Percentiles rank a stretch among this genome's conserved stretches.
These are phyloP conservation scores for Mantis religiosa DNA, from an alignment of 2,888 invertebrate species.

Conservation along the genomic window DNA sequence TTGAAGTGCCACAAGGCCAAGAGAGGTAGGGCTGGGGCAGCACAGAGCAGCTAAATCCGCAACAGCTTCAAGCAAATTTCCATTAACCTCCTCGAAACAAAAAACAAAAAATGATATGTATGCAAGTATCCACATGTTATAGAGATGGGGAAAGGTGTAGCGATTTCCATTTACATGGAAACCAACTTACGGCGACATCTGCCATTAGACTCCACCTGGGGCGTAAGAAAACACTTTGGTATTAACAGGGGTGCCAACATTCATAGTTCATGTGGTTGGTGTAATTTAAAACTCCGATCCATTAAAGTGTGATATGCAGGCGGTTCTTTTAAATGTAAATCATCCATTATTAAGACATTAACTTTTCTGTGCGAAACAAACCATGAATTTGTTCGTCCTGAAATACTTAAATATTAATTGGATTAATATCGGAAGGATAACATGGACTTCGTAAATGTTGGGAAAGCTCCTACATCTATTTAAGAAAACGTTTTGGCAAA, in stretches of 20 bases:
- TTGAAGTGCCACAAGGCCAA: background rate
- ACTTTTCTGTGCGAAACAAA: too few species aligned
- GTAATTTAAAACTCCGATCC: too few species aligned
- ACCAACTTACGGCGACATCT: conserved; percentile 19
- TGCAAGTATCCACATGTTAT: background rate
- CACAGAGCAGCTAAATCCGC: background rate
- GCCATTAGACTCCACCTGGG: background rate
- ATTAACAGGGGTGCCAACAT: background rate
- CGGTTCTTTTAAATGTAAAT: too few species aligned
- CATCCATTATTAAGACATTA: too few species aligned
- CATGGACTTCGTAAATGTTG: too few species aligned
- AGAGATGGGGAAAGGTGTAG: background rate
- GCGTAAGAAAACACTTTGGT: background rate
- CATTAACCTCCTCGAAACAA: conserved; percentile 24
- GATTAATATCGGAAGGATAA: too few species aligned
- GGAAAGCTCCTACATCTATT: too few species aligned
- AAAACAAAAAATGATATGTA: conserved; percentile 22
- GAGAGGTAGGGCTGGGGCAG: background rate
- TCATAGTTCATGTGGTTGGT: too few species aligned
- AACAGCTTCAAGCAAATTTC: conserved; percentile 16
- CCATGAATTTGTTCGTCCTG: too few species aligned
- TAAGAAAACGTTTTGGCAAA: too few species aligned
- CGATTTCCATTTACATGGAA: conserved; percentile 30
- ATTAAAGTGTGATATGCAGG: too few species aligned
- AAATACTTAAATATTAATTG: too few species aligned